Evolutionary conservation across 2,113 vertebrate species (phyloP).

Genomic region (Myxocyprinus asiaticus): DNA sequence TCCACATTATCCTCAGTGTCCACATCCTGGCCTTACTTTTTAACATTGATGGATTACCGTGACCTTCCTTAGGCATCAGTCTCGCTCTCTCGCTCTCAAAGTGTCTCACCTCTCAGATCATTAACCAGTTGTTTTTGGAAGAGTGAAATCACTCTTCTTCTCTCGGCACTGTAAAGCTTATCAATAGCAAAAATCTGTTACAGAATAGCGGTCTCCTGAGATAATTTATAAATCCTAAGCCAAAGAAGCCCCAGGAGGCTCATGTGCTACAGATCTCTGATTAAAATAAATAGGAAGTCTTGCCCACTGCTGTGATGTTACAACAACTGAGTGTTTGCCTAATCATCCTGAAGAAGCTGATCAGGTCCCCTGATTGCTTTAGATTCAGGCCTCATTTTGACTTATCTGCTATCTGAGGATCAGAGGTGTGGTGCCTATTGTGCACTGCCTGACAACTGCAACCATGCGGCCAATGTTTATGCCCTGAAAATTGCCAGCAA

Average conservation of each 20-base stretch:
- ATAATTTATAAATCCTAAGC: slow-evolving; percentile 34
- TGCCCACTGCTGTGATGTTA: neutral
- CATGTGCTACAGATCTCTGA: slow-evolving; percentile 2
- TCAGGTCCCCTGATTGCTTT: neutral
- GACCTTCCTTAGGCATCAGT: neutral
- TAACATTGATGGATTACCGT: neutral
- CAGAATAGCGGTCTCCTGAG: neutral
- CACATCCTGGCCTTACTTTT: neutral
- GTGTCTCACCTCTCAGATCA: slow-evolving; percentile 17
- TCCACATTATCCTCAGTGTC: neutral
- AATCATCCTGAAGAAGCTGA: slow-evolving; percentile 9
- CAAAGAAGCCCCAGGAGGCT: slow-evolving; percentile 6
- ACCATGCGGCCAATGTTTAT: too few relatives aligned
- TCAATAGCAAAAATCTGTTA: slow-evolving; percentile 23
- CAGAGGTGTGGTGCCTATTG: neutral
- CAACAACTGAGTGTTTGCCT: neutral
- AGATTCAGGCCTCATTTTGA: neutral
- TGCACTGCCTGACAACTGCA: neutral
- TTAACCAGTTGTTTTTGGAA: slow-evolving; percentile 36
- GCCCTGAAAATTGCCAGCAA: too few relatives aligned
- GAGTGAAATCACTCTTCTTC: slow-evolving; percentile 25
- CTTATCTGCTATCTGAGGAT: neutral
- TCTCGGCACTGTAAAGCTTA: slow-evolving; percentile 30
- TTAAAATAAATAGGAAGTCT: slow-evolving; percentile 16
- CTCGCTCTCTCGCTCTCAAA: slow-evolving; percentile 4